Evolutionary conservation across 2,888 invertebrate species (phyloP), one percentile per base, ranked within the genome.

Genomic region (Diogma glabrata): DNA sequence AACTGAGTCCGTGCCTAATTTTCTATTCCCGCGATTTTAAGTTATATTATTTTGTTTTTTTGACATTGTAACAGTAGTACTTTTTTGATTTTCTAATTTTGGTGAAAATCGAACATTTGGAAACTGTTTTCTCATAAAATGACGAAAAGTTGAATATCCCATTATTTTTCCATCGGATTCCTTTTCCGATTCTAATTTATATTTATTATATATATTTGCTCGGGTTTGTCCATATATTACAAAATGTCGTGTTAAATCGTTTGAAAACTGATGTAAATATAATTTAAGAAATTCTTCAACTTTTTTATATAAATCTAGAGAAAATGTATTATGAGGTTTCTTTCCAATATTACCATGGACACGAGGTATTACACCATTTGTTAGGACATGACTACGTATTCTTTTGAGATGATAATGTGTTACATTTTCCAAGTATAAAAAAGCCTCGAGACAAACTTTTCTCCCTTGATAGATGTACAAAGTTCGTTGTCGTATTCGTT

Each of bases 81-180:
- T n/a, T 43, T 43, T 43, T 22, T 17, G 10, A 43, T 9, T 47
- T 12, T 47, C 47, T 7, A 47, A 16, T 26, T 47, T 47, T 14
- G 47, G 26, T 16, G 26, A 82, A 62, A 85, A 85, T 62, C 81
- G 83, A 4, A 85, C 81, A 60, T 84, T 81, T 1, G 86, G 84
- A 65, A 86, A 87, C 63, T 86, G 86, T 59, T 84, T 84, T 63
- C 84, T 85, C 81, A 87, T 82, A 62, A 86, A 87, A 59, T 84
- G 81, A 55, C 85, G 73, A 69, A 87, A 87, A 9, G 85, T 85
- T 2, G 85, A 84, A 60, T 85, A 87, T 0, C 86, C 85, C 84
- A 87, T 84, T 14, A 83, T 70, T 66, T 85, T 86, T 12, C 82
- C 78, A 50, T 79, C 78, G 0, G 82, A 81, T 59, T 82, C 22